Evolutionary conservation across 92 coral and sea anemone species (phyloP).

Genomic region (Parazoanthus atlanticus): DNA sequence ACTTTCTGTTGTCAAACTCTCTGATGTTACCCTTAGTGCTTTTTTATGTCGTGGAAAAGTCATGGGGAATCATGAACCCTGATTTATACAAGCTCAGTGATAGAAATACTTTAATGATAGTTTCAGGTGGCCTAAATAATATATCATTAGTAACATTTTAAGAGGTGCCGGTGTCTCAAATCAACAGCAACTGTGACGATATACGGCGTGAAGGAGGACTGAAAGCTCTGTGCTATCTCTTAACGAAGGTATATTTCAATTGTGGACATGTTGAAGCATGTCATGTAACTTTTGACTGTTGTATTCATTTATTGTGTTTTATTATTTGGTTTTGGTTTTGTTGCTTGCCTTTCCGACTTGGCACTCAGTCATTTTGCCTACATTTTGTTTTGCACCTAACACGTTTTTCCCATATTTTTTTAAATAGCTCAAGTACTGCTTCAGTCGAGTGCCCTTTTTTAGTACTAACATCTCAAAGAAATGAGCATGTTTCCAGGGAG

Average conservation of each 20-base stretch:
- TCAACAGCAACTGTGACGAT: slow-evolving; percentile 83
- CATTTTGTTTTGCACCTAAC: background rate
- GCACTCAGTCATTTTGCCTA: background rate
- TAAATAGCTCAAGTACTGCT: background rate
- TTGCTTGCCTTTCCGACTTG: background rate
- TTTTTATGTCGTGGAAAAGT: too few species aligned
- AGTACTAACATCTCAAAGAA: too few species aligned
- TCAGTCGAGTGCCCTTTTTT: background rate
- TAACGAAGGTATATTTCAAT: slow-evolving; percentile 63
- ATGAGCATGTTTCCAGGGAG: background rate
- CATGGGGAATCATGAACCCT: too few species aligned
- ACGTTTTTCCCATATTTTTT: background rate
- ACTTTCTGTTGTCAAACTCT: too few species aligned
- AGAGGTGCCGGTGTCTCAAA: background rate
- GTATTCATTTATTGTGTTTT: too few species aligned
- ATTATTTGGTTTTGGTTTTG: background rate
- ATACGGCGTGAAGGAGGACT: slow-evolving; percentile 89
- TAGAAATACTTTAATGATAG: too few species aligned
- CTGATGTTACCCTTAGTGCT: too few species aligned
- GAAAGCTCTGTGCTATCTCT: slow-evolving; percentile 75
- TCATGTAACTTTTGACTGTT: too few species aligned
- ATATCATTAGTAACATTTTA: background rate
- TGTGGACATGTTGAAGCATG: background rate
- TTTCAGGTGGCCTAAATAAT: background rate
- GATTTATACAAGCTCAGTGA: too few species aligned